Conservation (phyloP, 2,113 vertebrate genomes). For the Gobiocypris rarus region DNA sequence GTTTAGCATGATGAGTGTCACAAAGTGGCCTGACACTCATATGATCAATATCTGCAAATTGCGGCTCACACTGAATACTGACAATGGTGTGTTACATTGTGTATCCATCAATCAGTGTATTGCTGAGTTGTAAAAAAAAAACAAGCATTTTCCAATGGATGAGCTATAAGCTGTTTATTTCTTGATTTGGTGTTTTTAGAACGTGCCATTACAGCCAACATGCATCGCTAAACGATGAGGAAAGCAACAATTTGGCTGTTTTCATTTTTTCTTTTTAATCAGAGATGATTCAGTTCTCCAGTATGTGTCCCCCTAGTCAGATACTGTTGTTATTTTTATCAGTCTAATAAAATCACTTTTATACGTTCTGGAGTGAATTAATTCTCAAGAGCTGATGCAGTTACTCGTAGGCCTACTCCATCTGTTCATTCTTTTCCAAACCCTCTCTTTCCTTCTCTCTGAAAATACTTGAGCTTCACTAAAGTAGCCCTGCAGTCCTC, state of each 20-base stretch:
- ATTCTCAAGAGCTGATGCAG: conserved; percentile 24
- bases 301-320: not conserved
- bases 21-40: conserved; percentile 43
- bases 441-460: not conserved
- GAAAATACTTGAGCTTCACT: not conserved
- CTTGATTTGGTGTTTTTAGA: not conserved
- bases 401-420: conserved; percentile 2
- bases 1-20: conserved; percentile 41
- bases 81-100: not conserved
- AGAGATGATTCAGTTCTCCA: conserved; percentile 12
- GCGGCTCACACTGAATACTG: not conserved
- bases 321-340: conserved; percentile 28
- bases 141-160: not conserved
- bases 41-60: conserved; percentile 57
- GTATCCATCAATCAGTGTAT: not conserved
- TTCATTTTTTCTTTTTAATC: conserved; percentile 1
- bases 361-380: conserved; percentile 3
- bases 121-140: not conserved
- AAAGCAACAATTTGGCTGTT: not conserved
- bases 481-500: not conserved
- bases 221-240: not conserved
- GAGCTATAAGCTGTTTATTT: not conserved
- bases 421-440: conserved; percentile 8
- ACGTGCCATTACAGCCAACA: not conserved
- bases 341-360: conserved; percentile 25